Base-by-base conservation (phyloP, 2,797 vertebrate species). In the Poeciliopsis gracilis region DNA sequence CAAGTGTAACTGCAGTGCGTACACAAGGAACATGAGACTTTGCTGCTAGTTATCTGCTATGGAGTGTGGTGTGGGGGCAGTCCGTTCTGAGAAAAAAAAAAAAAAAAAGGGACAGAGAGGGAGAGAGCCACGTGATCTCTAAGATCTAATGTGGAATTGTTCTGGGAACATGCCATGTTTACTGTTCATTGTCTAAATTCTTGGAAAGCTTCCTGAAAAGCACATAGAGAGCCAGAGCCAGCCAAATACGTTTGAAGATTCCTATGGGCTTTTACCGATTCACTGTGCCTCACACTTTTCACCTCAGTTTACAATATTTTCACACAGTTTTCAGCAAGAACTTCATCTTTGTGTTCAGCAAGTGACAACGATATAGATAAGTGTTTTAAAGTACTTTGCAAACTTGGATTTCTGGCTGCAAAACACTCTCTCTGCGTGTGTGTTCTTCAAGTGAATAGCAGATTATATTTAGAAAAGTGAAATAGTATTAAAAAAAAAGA, bases 161-260 rank as follows among this genome's bases (percentile, higher is more conserved):
- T 93, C 89, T 90, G 86, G 90, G 89, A 93, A 92, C 92, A 91
- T 91, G 90, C 91, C 90, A 93, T 94, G 93, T 94, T 94, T 94
- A 93, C 93, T 93, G 93, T 94, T 92, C 93, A 94, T 94, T 93
- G 93, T 95, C 92, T 93, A 72, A 84, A 87, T 91, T 93, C 92
- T 93, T 94, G 92, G 93, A 92, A 93, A 84, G 80, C 92, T 90
- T 92, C 91, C 92, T 92, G 92, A 94, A 93, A 93, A 87, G 88
- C 84, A 81, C 59, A 49, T 59, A 86, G 77, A 16, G 8, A 85
- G 91, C 89, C 90, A 90, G 87, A 77, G 77, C 80, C 78, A 79
- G 75, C 73, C 85, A 84, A 92, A 89, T 84, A 81, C 79, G 82
- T 82, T 91, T 87, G 73, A 79, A 75, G 81, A 90, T 78, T 87